A percentile compares a stretch with the other conserved stretches of the same genome.
phyloP scores from a whole-genome alignment of 2,797 vertebrate genomes.

The Linurgus olivaceus region DNA sequence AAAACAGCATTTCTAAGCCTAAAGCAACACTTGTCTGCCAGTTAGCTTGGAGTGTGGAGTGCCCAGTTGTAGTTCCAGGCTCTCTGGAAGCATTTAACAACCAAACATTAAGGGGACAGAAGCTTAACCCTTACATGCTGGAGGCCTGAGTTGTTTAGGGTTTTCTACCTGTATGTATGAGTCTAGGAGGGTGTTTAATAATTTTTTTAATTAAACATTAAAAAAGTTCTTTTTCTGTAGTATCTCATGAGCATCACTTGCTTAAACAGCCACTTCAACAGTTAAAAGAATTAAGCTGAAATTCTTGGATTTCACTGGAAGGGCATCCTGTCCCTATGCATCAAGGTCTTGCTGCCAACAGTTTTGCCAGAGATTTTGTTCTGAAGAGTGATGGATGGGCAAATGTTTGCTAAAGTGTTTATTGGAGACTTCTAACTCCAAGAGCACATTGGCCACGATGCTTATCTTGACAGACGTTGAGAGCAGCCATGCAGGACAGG shows the following conservation, averaged over 20 bases:
- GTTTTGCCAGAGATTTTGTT: conserved; percentile 12
- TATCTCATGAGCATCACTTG: background rate
- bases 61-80: conserved; percentile 35
- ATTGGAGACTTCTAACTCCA: background rate
- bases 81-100: conserved; percentile 36
- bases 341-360: background rate
- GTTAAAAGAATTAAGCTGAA: background rate
- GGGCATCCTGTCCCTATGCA: conserved; percentile 11
- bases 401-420: background rate
- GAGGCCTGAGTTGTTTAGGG: background rate
- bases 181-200: background rate
- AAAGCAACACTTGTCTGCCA: conserved; percentile 63
- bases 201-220: background rate
- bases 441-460: background rate
- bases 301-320: conserved; percentile 31
- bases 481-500: background rate
- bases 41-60: conserved; percentile 8
- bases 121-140: background rate
- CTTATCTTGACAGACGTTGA: background rate
- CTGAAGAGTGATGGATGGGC: background rate
- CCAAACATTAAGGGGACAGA: background rate
- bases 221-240: background rate
- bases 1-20: conserved; percentile 22
- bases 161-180: background rate
- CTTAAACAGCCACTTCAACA: background rate